Evolutionary conservation across 1,140 invertebrate species (phyloP), one percentile per base, ranked within the genome.

Genomic region (Drosophila jambulina): DNA sequence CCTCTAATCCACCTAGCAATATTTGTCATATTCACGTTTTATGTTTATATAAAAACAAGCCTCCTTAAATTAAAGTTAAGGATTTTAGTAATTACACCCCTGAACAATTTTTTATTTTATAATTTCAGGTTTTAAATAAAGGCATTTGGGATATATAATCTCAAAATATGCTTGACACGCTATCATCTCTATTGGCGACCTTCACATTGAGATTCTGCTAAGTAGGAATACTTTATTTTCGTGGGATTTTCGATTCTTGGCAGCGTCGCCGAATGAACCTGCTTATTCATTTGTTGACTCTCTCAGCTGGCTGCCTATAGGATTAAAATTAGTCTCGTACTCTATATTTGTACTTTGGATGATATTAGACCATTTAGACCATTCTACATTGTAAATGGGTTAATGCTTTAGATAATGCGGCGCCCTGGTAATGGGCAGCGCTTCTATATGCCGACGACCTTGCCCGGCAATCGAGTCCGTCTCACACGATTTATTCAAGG

Each of bases 231-330:
- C 27, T 51, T 49, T 51, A 72, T 72, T 76, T 76, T 64, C 32
- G 71, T 54, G 57, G 34, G 58, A 46, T 61, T 75, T 64, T 43
- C 25, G 43, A 42, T 75, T 76, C 72, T 76, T 76, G 74, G 56
- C 49, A 78, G 21, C 51, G 17, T 59, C 69, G 21, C 42, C 43
- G 27, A 25, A 38, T 34, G 32, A 75, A 70, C 23, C 36, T 60
- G 81, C 53, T 77, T 84, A 72, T 42, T 84, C 72, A 80, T 80
- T 72, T 67, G 59, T 62, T 79, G 43, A 63, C 46, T 63, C 68
- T 59, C 40, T 13, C 60, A 48, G 21, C 42, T 43, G 61, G 32
- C 43, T 36, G 25, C 45, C 57, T 60, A 42, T 48, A 57, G 27
- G 42, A 60, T 43, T 74, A 82, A 42, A 68, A 60, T 76, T 65